Base-by-base conservation (phyloP, 1,140 invertebrate genomes). In the Charaxes varanes region DNA sequence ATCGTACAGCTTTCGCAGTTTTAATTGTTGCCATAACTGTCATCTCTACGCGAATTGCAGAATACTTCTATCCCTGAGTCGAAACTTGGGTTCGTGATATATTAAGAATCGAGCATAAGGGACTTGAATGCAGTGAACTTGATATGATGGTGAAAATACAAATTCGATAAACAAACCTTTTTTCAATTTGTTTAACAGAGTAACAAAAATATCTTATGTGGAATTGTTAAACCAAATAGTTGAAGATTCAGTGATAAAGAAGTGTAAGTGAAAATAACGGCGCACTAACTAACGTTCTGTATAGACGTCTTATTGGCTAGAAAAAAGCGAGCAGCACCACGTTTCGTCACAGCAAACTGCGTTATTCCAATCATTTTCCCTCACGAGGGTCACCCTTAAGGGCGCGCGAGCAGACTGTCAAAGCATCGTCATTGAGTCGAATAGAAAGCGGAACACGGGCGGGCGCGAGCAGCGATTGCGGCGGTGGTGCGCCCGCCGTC, bases 291-390 rank as follows among this genome's bases (percentile, higher is more conserved):
- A 18, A 8, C 23, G 16, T 7, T 5, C 4, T 24, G 6, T 8
- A 10, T 30, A 16, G 18, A 4, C 4, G 7, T 16, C 21, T 19
- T n/a, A n/a, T 21, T 4, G 11, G 10, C 12, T 31, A 17, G 14
- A 6, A 11, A 12, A 27, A 26, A 13, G 5, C 37, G 41, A 43
- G 41, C 62, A 31, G 53, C 77, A 81, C 64, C 66, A 81, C 77
- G 77, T 81, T 81, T 58, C 73, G 77, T 41, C 77, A 78, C 67
- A 73, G 71, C 58, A 81, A 81, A 53, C 47, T 78, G 53, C 69
- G 73, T 48, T 78, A 78, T 27, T 76, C 77, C 35, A 76, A 72
- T 14, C 73, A 64, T 46, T 71, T 67, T 35, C 60, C 71, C 8
- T 38, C 66, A 5, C 56, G 63, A 26, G 55, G 60, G 49, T 77